phyloP scores from a whole-genome alignment of 2,888 invertebrate genomes.

The Oscheius sp. region DNA sequence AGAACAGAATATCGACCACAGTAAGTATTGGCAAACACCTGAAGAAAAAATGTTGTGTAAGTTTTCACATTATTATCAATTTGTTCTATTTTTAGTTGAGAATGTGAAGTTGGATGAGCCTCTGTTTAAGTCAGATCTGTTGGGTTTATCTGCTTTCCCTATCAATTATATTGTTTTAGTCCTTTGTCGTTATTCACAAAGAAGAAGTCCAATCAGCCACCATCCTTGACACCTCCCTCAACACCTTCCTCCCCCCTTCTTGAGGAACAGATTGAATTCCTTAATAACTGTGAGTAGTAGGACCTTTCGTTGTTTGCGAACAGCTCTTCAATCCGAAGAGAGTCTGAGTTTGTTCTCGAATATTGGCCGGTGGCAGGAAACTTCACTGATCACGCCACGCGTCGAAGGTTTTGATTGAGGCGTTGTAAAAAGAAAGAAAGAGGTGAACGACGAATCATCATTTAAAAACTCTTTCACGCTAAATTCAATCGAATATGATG shows the following conservation, averaged over 20 bases:
- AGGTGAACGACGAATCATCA: neutral
- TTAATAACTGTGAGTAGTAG: slow-evolving; percentile 30
- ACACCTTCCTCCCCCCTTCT: slow-evolving; percentile 31
- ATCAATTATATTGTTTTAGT: slow-evolving; percentile 8
- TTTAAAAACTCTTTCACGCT: neutral
- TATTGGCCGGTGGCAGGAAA: slow-evolving; percentile 8
- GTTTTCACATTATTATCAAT: neutral
- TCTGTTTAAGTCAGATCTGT: slow-evolving; percentile 28
- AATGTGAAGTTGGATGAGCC: slow-evolving; percentile 21
- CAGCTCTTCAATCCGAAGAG: neutral
- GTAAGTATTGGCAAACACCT: slow-evolving; percentile 21
- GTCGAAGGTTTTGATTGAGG: slow-evolving; percentile 1
- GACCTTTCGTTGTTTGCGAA: slow-evolving; percentile 7
- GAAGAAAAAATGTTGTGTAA: slow-evolving; percentile 27
- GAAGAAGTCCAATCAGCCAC: slow-evolving; percentile 21
- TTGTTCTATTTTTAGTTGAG: slow-evolving; percentile 2
- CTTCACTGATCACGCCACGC: slow-evolving; percentile 24
- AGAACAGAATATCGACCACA: slow-evolving; percentile 20
- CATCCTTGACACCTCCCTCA: slow-evolving; percentile 31
- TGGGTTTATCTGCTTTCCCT: too few relatives aligned
- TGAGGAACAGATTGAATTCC: slow-evolving; percentile 34
- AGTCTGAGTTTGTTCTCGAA: slow-evolving; percentile 12
- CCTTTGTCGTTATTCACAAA: slow-evolving; percentile 28
- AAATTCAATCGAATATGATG: slow-evolving; percentile 1
- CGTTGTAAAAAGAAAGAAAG: neutral